Conservation (phyloP, 2,888 invertebrate species). For the Drosophila tripunctata region DNA sequence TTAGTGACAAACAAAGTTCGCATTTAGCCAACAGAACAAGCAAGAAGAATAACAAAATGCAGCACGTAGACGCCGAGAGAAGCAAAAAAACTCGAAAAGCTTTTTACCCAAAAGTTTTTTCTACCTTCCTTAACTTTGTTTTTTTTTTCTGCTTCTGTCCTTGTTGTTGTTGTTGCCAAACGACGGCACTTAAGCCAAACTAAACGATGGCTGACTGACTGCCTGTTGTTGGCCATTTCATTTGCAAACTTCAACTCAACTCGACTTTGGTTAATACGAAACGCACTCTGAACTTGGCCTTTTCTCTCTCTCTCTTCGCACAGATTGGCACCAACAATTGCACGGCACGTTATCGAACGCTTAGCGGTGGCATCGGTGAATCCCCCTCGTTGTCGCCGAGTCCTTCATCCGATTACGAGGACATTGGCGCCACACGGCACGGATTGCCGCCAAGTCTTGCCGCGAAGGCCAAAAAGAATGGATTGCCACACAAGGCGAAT, state of each 20-base stretch:
- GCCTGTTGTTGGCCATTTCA: conserved; percentile 56
- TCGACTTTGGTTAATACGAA: conserved; percentile 23
- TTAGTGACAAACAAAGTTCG: conserved; percentile 82
- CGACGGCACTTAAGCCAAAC: conserved; percentile 68
- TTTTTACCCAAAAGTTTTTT: conserved; percentile 74
- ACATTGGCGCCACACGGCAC: conserved; percentile 86
- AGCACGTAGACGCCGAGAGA: conserved; percentile 35
- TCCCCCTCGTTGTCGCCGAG: conserved; percentile 86
- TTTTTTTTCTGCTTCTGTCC: background rate
- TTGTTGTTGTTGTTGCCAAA: conserved; percentile 12
- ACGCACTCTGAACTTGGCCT: conserved; percentile 32
- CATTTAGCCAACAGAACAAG: conserved; percentile 46
- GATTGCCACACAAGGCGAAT: conserved; percentile 83
- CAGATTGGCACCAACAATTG: conserved; percentile 85
- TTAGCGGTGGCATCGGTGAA: conserved; percentile 86
- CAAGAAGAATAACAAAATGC: conserved; percentile 55
- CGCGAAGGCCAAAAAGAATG: conserved; percentile 84
- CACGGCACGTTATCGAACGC: conserved; percentile 84
- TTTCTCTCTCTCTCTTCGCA: conserved; percentile 3
- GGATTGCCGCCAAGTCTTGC: conserved; percentile 80
- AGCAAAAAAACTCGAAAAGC: conserved; percentile 68
- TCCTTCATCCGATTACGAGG: conserved; percentile 89
- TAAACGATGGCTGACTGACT: conserved; percentile 63
- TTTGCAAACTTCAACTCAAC: conserved; percentile 62
- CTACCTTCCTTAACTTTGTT: conserved; percentile 14